Evolutionary conservation across 1,140 invertebrate species (phyloP).

Genomic region (Protaetia brevitarsis): DNA sequence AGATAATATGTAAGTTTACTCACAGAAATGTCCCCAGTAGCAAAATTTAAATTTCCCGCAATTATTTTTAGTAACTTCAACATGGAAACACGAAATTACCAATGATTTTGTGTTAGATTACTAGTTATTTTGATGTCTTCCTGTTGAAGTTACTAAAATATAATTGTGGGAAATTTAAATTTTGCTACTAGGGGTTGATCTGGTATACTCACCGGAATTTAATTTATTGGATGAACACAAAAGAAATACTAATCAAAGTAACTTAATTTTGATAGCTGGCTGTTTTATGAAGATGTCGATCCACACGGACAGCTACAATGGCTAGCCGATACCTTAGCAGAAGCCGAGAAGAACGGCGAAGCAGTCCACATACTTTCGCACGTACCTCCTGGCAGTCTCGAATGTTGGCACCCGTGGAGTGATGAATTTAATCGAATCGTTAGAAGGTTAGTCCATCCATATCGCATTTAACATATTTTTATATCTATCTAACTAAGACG

Average conservation of each 20-base stretch:
- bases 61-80: too few species aligned
- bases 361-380: conserved; percentile 82
- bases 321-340: conserved; percentile 66
- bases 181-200: too few species aligned
- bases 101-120: neutral
- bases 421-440: conserved; percentile 62
- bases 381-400: conserved; percentile 64
- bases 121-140: too few species aligned
- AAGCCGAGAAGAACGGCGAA: conserved; percentile 68
- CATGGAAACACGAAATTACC: too few species aligned
- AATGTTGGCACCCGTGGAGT: conserved; percentile 64
- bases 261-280: conserved; percentile 54
- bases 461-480: too few species aligned
- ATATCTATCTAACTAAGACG: too few species aligned
- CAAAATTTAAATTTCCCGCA: too few species aligned
- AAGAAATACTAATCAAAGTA: too few species aligned
- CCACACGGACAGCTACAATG: conserved; percentile 73
- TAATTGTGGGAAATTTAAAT: too few species aligned
- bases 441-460: conserved; percentile 50
- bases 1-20: conserved; percentile 64
- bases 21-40: too few species aligned
- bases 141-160: too few species aligned
- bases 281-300: conserved; percentile 59
- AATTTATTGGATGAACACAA: too few species aligned
- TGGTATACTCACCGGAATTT: neutral